These are phyloP conservation scores for Boloria selene DNA, from an alignment of 2,888 invertebrate species.

Conservation along the genomic window DNA sequence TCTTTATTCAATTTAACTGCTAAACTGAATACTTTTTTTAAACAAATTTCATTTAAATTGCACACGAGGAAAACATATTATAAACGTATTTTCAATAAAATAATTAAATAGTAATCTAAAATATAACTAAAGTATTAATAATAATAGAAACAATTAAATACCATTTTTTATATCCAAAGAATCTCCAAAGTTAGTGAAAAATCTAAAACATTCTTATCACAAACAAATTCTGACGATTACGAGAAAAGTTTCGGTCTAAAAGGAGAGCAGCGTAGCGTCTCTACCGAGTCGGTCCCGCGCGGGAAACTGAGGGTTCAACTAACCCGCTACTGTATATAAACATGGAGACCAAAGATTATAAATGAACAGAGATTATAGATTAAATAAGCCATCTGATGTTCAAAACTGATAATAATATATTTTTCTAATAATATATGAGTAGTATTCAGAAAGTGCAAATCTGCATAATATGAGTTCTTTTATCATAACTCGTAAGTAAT, in stretches of 20 bases:
- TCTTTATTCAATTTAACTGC: no score
- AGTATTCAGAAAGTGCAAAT: no score
- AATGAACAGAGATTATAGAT: slow-evolving; percentile 12
- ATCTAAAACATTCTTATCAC: slow-evolving; percentile 28
- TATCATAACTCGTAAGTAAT: no score
- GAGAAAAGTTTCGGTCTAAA: slow-evolving; percentile 42
- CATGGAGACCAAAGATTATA: slow-evolving; percentile 45
- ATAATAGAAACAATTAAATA: slow-evolving; percentile 15
- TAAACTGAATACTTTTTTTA: no score
- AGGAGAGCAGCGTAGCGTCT: slow-evolving; percentile 35
- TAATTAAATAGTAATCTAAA: neutral
- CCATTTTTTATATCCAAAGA: slow-evolving; percentile 26
- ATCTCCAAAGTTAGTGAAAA: slow-evolving; percentile 7
- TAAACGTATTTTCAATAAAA: neutral
- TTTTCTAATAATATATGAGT: no score
- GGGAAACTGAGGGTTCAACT: slow-evolving; percentile 60
- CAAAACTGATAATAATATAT: no score
- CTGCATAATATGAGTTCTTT: no score
- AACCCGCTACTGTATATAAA: slow-evolving; percentile 58
- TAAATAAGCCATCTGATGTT: neutral
- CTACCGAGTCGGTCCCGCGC: slow-evolving; percentile 53
- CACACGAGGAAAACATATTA: no score
- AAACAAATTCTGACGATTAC: slow-evolving; percentile 25
- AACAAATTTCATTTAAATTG: no score
- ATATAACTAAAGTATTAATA: neutral